These are phyloP conservation scores for Drosophila nr. fundita DNA, from an alignment of 2,888 invertebrate species.

Conservation along the genomic window DNA sequence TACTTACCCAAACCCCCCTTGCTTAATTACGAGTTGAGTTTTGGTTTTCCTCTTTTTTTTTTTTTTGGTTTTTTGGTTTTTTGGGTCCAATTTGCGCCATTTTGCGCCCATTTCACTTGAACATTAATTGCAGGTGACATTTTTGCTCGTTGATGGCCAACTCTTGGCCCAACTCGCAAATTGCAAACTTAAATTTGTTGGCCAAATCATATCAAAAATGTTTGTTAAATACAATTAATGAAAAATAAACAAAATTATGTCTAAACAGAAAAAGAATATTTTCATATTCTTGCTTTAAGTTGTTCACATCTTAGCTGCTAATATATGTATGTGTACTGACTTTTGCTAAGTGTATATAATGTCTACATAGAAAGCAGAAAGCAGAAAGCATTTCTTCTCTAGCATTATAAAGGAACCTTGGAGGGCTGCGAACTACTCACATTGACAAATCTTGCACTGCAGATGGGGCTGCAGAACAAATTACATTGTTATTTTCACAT, in stretches of 20 bases:
- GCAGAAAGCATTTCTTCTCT: constrained; percentile 23
- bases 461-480: constrained; percentile 62
- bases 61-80: neutral
- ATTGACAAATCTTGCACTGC: constrained; percentile 24
- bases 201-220: neutral
- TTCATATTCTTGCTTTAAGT: neutral
- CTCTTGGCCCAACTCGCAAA: neutral
- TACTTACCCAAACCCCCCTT: constrained; percentile 7
- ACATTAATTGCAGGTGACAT: constrained; percentile 58
- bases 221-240: neutral
- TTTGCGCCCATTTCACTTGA: constrained; percentile 49
- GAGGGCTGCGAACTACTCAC: neutral
- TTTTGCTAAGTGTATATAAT: constrained; percentile 25
- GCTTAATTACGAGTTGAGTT: constrained; percentile 3
- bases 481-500: constrained; percentile 77
- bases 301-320: neutral
- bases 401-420: neutral
- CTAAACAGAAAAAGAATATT: neutral
- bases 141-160: neutral
- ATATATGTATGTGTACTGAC: constrained; percentile 4
- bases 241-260: neutral
- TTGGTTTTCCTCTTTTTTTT: neutral
- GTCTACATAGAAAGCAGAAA: constrained; percentile 23
- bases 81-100: constrained; percentile 17
- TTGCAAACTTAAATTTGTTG: neutral